Evolutionary conservation across 2,888 invertebrate species (phyloP).

Genomic region (Pharmacophagus antenor): DNA sequence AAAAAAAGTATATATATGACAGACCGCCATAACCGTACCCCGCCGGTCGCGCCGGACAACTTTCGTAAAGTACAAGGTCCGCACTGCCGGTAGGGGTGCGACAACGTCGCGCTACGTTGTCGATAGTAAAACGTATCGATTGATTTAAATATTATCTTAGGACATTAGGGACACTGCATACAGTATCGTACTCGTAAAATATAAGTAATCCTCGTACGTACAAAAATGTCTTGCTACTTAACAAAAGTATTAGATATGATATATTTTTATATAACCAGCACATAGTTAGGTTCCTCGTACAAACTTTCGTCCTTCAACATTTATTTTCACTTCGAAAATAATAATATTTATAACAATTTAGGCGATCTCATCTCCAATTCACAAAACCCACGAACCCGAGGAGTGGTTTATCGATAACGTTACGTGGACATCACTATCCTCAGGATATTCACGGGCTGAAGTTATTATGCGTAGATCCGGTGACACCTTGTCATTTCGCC

Average conservation of each 20-base stretch:
- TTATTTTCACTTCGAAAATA: background rate
- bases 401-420: conserved; percentile 10
- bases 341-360: background rate
- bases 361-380: no score
- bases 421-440: conserved; percentile 3
- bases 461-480: conserved; percentile 28
- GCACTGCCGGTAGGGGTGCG: conserved; percentile 26
- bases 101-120: background rate
- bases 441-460: conserved; percentile 4
- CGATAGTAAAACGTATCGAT: conserved; percentile 3
- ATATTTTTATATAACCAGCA: no score
- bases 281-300: no score
- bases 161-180: no score
- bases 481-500: conserved; percentile 30
- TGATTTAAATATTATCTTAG: conserved; percentile 6
- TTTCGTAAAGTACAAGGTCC: conserved; percentile 31
- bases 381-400: no score
- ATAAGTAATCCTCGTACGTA: no score
- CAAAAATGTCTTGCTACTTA: no score
- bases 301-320: no score
- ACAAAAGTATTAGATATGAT: no score
- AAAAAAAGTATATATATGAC: conserved; percentile 28
- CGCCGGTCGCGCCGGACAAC: conserved; percentile 18
- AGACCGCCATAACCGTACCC: conserved; percentile 13
- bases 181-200: no score